phyloP scores from a whole-genome alignment of 2,113 vertebrate genomes.

The Ia io region DNA sequence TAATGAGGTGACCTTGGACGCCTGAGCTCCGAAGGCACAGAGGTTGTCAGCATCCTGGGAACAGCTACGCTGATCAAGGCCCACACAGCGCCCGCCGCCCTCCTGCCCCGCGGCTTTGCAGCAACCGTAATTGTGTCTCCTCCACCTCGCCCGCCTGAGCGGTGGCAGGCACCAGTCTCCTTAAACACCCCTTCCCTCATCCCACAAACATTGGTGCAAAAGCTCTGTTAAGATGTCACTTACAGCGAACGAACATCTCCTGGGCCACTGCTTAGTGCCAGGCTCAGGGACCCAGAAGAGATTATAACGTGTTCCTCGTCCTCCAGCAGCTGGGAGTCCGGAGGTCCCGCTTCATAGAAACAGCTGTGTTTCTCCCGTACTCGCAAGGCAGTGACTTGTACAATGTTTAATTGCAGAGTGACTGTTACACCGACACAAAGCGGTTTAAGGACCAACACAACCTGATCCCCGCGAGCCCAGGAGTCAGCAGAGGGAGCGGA shows the following conservation, averaged over 20 bases:
- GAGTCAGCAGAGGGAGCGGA: background rate
- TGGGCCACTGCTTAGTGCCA: background rate
- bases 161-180: background rate
- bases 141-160: background rate
- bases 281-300: background rate
- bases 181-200: background rate
- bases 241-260: background rate
- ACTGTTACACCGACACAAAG: background rate
- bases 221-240: background rate
- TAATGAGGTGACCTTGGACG: conserved; percentile 51
- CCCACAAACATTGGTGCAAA: conserved; percentile 13
- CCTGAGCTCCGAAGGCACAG: background rate
- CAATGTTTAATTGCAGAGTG: background rate
- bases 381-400: background rate
- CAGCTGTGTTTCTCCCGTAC: background rate
- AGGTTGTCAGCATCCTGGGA: background rate
- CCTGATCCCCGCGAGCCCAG: background rate
- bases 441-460: background rate
- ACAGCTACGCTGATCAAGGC: background rate
- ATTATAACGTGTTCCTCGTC: background rate
- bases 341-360: background rate
- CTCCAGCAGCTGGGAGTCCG: background rate
- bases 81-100: background rate
- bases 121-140: background rate
- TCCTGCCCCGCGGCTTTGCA: background rate